Evolutionary conservation across 2,797 vertebrate genomes (phyloP).

Genomic region (Synaphobranchus kaupii): DNA sequence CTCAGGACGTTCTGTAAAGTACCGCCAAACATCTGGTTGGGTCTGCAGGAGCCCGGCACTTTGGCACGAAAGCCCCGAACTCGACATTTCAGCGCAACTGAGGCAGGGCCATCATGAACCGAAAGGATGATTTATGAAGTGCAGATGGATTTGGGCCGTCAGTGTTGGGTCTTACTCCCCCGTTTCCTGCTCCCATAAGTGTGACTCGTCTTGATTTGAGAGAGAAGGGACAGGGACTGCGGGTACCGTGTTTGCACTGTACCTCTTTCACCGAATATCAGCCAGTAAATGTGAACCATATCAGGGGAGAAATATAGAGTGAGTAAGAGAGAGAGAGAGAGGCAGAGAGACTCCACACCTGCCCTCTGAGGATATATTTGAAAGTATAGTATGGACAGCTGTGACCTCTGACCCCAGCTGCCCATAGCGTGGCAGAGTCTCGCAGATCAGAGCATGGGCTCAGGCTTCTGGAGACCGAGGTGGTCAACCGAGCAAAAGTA

Average conservation of each 20-base stretch:
- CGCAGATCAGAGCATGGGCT: background rate
- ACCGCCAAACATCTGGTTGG: background rate
- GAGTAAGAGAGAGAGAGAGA: background rate
- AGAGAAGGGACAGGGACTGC: background rate
- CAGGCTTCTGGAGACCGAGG: background rate
- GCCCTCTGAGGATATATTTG: background rate
- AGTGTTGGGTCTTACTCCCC: background rate
- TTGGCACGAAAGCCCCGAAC: background rate
- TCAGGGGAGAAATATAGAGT: background rate
- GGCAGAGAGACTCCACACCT: background rate
- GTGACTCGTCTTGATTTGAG: background rate
- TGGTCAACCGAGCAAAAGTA: background rate
- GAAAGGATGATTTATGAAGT: background rate
- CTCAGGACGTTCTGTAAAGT: background rate
- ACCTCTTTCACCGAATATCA: background rate
- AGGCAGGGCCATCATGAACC: background rate
- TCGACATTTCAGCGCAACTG: background rate
- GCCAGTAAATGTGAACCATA: background rate
- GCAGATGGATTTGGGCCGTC: background rate
- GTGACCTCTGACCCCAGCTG: background rate
- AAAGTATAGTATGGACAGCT: background rate
- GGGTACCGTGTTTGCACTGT: background rate
- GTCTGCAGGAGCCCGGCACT: background rate
- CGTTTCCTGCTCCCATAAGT: background rate
- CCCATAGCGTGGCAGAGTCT: background rate